Base-by-base conservation (phyloP, 2,888 invertebrate genomes). In the Caenorhabditis virilis region DNA sequence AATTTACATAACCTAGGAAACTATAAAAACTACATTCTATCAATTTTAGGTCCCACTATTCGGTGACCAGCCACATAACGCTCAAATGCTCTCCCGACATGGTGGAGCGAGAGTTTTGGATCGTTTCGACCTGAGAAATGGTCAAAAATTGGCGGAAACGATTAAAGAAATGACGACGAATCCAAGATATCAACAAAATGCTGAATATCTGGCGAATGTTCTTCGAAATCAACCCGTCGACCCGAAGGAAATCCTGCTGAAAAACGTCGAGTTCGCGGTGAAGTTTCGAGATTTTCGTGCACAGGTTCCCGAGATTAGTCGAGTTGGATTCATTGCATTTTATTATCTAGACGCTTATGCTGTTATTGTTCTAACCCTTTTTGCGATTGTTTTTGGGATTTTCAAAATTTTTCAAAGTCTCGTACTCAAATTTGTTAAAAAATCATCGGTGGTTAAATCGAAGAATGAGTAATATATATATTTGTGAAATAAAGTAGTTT, bases 181-280 rank as follows among this genome's bases (percentile, higher is more conserved):
- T 13, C 15, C 23, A 13, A 57, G 57, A 35, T 60, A 60, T 22
- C 15, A 43, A 1, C 22, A 46, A 11, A 60, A 46, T 7, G 50
- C 61, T 0, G 16, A 41, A 20, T 27, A 18, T 1, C 36, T 61
- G 16, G 6, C 51, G 42, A 18, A 48, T 38, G 47, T 61, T 15
- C 42, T 61, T 15, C 36, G n/a, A 0, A 61, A 61, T 25, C 61
- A 61, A n/a, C 61, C 61, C 23, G 51, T 51, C 23, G 61, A 61
- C 30, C 61, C 61, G 5, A 61, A 51, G 18, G 2, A 39, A 33
- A 61, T 47, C 23, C 43, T 61, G 4, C 36, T 61, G 39, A 55
- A 51, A 2, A 55, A 61, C 38, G 16, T 61, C 36, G 61, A 55
- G 16, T 61, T 60, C 45, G 60, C 60, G 2, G 49, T 53, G 16